Evolutionary conservation across 35 echinoderm and acorn worm genomes (phyloP), one percentile per base, ranked within the genome.

Genomic region (Acanthaster planci): DNA sequence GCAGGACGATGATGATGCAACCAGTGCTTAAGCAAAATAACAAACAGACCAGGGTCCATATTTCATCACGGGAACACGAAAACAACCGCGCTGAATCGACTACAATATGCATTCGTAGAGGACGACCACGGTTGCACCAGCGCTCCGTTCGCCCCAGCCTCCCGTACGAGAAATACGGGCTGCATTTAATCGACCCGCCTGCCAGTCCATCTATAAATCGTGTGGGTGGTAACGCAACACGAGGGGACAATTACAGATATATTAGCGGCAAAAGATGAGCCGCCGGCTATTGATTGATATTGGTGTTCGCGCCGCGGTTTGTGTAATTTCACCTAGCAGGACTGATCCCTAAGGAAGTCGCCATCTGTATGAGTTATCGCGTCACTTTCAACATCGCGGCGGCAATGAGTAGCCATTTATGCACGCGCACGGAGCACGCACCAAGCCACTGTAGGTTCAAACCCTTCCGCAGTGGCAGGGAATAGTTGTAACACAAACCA

Each of bases 201-300:
- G 64, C 26, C 34, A 31, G 64, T 72, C 64, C 26, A 19, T 31
- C 64, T 34, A 72, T 72, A 30, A 72, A 72, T 72, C 64, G 26
- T 72, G 64, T 72, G 64, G 64, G 64, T 34, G 64, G 64, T 35
- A 72, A 72, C 34, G 15, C 34, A 72, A 72, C 64, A 72, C 64
- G 64, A 72, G 64, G 64, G 64, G 64, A 72, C 64, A 72, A 72
- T 72, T 72, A 72, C 30, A 72, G 64, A 72, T 72, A 72, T 72
- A 72, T 72, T 72, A 72, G 64, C 29, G 34, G 64, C 29, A 72
- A 72, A 72, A 72, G 64, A 72, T 72, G 64, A 72, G 64, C 64
- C 64, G 64, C 26, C 30, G 34, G 34, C 14, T 72, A 72, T 72
- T 72, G 64, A 72, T 72, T 72, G 64, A 72, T 72, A 72, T 72